Percentiles rank a stretch among this genome's conserved stretches.
Conservation (phyloP, 1,140 invertebrate genomes). For the Idris sp. region DNA sequence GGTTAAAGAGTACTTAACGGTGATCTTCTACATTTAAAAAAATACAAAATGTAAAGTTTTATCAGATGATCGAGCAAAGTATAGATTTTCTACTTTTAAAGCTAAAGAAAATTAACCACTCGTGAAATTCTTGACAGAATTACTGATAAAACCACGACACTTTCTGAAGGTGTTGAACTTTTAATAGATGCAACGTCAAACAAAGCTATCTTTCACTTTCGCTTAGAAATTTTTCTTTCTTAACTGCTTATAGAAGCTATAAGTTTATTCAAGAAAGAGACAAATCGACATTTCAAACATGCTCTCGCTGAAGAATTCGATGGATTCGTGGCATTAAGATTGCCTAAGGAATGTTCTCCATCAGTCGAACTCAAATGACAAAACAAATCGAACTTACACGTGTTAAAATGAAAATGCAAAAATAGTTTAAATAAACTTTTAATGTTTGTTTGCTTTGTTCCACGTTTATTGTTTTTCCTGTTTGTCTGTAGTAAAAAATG, state of each 20-base stretch:
- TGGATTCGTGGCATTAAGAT: slow-evolving; percentile 29
- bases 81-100: background rate
- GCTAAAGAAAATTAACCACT: slow-evolving; percentile 4
- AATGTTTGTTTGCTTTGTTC: too few relatives aligned
- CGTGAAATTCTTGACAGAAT: slow-evolving; percentile 11
- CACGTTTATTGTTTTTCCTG: too few relatives aligned
- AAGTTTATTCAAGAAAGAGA: slow-evolving; percentile 31
- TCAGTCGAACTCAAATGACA: slow-evolving; percentile 10
- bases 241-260: slow-evolving; percentile 28
- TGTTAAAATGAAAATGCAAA: too few relatives aligned
- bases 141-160: slow-evolving; percentile 3
- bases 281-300: slow-evolving; percentile 39
- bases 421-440: too few relatives aligned
- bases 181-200: slow-evolving; percentile 4
- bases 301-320: slow-evolving; percentile 28
- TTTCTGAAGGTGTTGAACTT: background rate
- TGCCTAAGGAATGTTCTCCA: slow-evolving; percentile 18
- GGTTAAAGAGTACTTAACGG: too few relatives aligned
- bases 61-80: too few relatives aligned
- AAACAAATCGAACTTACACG: slow-evolving; percentile 5
- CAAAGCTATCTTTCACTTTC: slow-evolving; percentile 2
- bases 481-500: too few relatives aligned
- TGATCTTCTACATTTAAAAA: too few relatives aligned
- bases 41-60: too few relatives aligned
- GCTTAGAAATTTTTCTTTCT: slow-evolving; percentile 14